These are phyloP conservation scores for Drosophila mojavensis DNA, from an alignment of 1,140 invertebrate species.

Conservation along the genomic window DNA sequence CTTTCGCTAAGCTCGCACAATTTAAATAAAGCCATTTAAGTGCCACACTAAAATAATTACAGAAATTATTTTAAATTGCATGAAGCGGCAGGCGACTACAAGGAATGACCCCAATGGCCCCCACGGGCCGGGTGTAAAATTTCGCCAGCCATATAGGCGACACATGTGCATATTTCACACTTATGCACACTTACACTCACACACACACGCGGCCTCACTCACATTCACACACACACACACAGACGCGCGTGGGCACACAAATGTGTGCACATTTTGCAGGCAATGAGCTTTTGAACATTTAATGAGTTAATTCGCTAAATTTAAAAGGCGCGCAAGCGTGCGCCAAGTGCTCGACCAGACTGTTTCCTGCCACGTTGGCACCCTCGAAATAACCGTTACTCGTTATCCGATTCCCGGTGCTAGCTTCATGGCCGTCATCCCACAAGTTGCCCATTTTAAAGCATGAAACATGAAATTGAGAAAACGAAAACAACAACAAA, in stretches of 20 bases:
- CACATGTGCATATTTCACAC: conserved; percentile 70
- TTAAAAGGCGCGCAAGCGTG: conserved; percentile 77
- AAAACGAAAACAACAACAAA: conserved; percentile 28
- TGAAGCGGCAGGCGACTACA: conserved; percentile 40
- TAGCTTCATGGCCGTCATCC: conserved; percentile 19
- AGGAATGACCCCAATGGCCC: conserved; percentile 26
- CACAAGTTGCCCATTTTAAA: conserved; percentile 49
- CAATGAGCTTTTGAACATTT: conserved; percentile 79
- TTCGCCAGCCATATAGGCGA: conserved; percentile 33
- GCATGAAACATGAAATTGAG: conserved; percentile 61
- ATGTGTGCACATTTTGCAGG: conserved; percentile 79
- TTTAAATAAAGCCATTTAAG: conserved; percentile 65
- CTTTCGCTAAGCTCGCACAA: conserved; percentile 11
- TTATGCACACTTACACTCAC: conserved; percentile 47
- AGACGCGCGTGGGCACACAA: conserved; percentile 10
- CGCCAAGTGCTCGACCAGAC: conserved; percentile 59
- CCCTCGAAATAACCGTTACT: conserved; percentile 11
- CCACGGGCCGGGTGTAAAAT: conserved; percentile 45
- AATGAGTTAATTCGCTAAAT: conserved; percentile 80
- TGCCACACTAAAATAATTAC: conserved; percentile 72
- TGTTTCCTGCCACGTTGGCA: conserved; percentile 40
- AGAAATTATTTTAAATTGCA: conserved; percentile 81
- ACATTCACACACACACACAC: conserved; percentile 12
- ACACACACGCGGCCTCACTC: conserved; percentile 7
- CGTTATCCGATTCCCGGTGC: conserved; percentile 4